Conservation (phyloP, 2,888 invertebrate genomes). For the Heterodera filipjevi region DNA sequence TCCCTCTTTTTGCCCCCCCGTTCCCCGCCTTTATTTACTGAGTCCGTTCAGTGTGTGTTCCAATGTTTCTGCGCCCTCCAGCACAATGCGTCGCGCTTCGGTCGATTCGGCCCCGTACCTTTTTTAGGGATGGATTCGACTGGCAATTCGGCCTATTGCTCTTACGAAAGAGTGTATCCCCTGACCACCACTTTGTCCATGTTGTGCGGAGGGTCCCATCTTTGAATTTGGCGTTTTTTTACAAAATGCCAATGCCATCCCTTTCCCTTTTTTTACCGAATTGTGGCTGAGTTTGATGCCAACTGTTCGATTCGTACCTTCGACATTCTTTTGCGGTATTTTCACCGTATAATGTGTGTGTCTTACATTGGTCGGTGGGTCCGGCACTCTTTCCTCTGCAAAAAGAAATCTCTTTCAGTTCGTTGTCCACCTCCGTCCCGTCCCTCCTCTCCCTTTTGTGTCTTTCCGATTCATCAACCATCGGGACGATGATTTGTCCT, state of each 20-base stretch:
- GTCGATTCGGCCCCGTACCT: slow-evolving; percentile 56
- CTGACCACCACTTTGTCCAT: slow-evolving; percentile 54
- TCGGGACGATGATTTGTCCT: too few relatives aligned
- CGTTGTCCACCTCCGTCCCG: too few relatives aligned
- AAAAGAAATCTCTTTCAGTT: not conserved
- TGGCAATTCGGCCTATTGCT: not conserved
- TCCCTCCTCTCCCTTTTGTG: too few relatives aligned
- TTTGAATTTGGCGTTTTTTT: slow-evolving; percentile 7
- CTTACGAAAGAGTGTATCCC: slow-evolving; percentile 58
- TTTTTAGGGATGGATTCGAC: not conserved
- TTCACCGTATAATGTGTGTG: not conserved
- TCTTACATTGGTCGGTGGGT: slow-evolving; percentile 59
- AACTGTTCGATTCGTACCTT: slow-evolving; percentile 18
- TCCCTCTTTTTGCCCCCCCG: too few relatives aligned
- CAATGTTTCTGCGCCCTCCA: slow-evolving; percentile 58
- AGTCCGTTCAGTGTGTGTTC: slow-evolving; percentile 56
- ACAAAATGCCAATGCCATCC: not conserved
- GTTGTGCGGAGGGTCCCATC: slow-evolving; percentile 61
- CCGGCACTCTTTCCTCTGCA: slow-evolving; percentile 59
- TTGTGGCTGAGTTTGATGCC: slow-evolving; percentile 16
- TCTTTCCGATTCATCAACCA: too few relatives aligned
- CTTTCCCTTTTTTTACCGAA: not conserved
- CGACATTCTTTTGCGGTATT: not conserved
- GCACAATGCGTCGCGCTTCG: slow-evolving; percentile 54
- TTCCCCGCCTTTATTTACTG: slow-evolving; percentile 40